phyloP scores from a whole-genome alignment of 2,888 invertebrate species.

The Polyommatus icarus region DNA sequence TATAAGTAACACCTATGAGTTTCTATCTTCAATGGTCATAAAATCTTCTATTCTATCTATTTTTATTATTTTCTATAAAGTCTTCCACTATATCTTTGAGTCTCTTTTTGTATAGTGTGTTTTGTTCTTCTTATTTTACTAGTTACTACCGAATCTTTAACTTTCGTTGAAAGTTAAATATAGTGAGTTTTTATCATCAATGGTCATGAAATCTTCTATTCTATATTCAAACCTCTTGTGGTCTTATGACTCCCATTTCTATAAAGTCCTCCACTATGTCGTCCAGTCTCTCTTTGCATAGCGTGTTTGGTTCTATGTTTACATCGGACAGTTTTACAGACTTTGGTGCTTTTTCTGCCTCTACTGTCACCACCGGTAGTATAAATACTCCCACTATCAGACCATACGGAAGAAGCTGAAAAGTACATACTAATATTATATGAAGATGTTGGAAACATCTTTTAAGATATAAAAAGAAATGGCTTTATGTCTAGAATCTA shows the following conservation, averaged over 20 bases:
- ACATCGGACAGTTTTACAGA: constrained; percentile 35
- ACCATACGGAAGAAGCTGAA: constrained; percentile 42
- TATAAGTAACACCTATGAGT: no score
- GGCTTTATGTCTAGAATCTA: no score
- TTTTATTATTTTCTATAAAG: no score
- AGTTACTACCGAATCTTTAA: no score
- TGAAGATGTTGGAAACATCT: no score
- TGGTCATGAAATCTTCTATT: background rate
- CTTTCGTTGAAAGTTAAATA: no score
- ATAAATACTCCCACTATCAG: constrained; percentile 38
- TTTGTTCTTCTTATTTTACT: background rate
- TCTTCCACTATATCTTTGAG: constrained; percentile 41
- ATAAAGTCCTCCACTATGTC: constrained; percentile 40
- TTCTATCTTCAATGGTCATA: no score
- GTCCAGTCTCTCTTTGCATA: constrained; percentile 39
- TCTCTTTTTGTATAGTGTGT: constrained; percentile 35
- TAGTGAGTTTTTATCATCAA: no score
- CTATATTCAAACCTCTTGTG: background rate
- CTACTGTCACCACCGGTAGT: constrained; percentile 41
- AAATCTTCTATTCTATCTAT: constrained; percentile 25
- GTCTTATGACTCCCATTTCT: constrained; percentile 34
- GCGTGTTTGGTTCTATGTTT: constrained; percentile 34
- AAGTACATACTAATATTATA: background rate
- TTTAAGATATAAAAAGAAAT: no score
- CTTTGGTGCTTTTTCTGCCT: constrained; percentile 40